These are phyloP conservation scores for Pelecanus crispus DNA, from an alignment of 2,113 vertebrate genomes.

Conservation along the genomic window DNA sequence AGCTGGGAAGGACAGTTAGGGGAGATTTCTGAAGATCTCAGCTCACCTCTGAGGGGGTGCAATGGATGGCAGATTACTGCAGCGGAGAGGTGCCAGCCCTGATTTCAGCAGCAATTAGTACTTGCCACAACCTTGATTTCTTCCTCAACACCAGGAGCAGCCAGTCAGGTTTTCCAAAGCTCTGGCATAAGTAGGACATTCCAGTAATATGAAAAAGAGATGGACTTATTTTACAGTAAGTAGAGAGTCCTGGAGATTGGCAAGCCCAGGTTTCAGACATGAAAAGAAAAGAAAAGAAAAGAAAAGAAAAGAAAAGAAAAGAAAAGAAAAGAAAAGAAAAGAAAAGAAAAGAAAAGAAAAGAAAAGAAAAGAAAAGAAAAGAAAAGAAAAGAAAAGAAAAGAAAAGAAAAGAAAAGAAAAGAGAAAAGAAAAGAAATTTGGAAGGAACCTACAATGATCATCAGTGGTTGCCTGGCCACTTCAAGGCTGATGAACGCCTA, in stretches of 20 bases:
- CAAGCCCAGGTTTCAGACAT: not conserved
- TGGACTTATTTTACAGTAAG: not conserved
- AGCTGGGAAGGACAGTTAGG: not conserved
- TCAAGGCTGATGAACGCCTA: fast-evolving
- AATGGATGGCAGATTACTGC: not conserved
- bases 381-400: not conserved
- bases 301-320: not conserved
- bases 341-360: too few species aligned
- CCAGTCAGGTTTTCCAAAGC: not conserved
- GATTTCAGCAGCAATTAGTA: not conserved
- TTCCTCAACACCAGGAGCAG: not conserved
- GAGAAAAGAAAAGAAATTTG: not conserved
- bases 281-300: not conserved
- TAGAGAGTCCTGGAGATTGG: not conserved
- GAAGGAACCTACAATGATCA: not conserved
- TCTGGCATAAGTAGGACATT: not conserved
- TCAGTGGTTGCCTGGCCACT: not conserved
- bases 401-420: not conserved
- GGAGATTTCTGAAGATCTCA: not conserved
- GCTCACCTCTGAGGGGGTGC: not conserved
- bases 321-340: not conserved
- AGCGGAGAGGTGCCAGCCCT: not conserved
- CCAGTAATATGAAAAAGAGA: not conserved
- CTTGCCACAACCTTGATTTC: not conserved
- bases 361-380: not conserved